phyloP scores from a whole-genome alignment of 2,113 vertebrate genomes.

The Coturnix japonica region DNA sequence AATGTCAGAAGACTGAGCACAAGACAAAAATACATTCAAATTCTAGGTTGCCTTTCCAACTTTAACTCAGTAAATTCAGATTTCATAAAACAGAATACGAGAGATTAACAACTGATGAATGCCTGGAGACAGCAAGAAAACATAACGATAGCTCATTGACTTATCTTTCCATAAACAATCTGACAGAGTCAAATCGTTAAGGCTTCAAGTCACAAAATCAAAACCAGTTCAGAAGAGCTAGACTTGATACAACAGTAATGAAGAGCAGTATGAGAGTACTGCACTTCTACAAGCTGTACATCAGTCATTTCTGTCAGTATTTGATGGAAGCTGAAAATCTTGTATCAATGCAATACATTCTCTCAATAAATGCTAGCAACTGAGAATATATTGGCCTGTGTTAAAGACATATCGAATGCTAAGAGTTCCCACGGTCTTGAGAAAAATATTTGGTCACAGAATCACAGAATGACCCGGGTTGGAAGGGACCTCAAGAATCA shows the following conservation, averaged over 20 bases:
- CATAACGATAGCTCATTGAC: not conserved
- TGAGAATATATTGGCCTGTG: not conserved
- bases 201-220: conserved; percentile 27
- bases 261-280: conserved; percentile 11
- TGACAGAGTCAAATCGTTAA: conserved; percentile 34
- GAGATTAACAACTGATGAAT: not conserved
- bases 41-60: not conserved
- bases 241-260: conserved; percentile 18
- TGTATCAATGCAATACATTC: not conserved
- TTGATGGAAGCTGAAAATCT: conserved; percentile 26
- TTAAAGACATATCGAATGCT: not conserved
- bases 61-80: not conserved
- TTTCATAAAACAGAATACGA: not conserved
- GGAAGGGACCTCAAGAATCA: too few species aligned
- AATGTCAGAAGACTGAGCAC: not conserved
- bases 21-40: not conserved
- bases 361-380: not conserved
- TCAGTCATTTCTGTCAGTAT: conserved; percentile 9
- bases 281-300: not conserved
- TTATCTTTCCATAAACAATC: conserved; percentile 17
- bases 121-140: conserved; percentile 3
- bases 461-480: too few species aligned
- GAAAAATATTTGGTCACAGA: not conserved
- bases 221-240: conserved; percentile 19
- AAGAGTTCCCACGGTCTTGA: not conserved